A percentile compares a stretch with the other conserved stretches of the same genome.
These are phyloP conservation scores for Nemapogon koenigi DNA, from an alignment of 2,888 invertebrate species.

Conservation along the genomic window DNA sequence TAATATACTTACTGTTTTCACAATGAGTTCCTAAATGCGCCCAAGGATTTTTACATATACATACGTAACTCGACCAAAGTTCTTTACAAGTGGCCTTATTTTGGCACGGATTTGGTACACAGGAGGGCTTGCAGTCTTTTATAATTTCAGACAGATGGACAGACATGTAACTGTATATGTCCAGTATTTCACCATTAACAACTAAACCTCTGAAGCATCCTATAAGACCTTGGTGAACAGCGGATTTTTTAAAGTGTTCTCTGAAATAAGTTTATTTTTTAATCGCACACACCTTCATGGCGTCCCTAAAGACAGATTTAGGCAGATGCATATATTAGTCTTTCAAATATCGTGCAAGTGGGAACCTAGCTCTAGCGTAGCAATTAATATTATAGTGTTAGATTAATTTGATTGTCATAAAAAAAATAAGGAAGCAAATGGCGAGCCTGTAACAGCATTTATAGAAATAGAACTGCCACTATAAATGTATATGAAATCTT, in stretches of 20 bases:
- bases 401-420: too few species aligned
- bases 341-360: too few species aligned
- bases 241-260: slow-evolving; percentile 80
- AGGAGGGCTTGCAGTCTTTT: slow-evolving; percentile 92
- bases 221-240: slow-evolving; percentile 87
- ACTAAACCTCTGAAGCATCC: slow-evolving; percentile 93
- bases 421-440: too few species aligned
- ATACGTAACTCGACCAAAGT: slow-evolving; percentile 90
- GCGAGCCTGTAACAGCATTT: too few species aligned
- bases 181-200: slow-evolving; percentile 89
- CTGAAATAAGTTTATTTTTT: slow-evolving; percentile 43
- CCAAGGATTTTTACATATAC: slow-evolving; percentile 91
- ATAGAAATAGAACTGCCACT: too few species aligned
- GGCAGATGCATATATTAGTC: too few species aligned
- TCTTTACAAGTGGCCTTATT: slow-evolving; percentile 92
- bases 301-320: too few species aligned
- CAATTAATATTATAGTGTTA: too few species aligned
- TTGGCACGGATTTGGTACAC: slow-evolving; percentile 92
- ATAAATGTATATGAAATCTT: too few species aligned
- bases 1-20: slow-evolving; percentile 78
- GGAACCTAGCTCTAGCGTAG: too few species aligned
- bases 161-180: slow-evolving; percentile 92
- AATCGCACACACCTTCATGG: too few species aligned
- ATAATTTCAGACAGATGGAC: slow-evolving; percentile 91
- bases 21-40: slow-evolving; percentile 91